Evolutionary conservation across 1,140 invertebrate genomes (phyloP), one percentile per base, ranked within the genome.

Genomic region (Andricus grossulariae): DNA sequence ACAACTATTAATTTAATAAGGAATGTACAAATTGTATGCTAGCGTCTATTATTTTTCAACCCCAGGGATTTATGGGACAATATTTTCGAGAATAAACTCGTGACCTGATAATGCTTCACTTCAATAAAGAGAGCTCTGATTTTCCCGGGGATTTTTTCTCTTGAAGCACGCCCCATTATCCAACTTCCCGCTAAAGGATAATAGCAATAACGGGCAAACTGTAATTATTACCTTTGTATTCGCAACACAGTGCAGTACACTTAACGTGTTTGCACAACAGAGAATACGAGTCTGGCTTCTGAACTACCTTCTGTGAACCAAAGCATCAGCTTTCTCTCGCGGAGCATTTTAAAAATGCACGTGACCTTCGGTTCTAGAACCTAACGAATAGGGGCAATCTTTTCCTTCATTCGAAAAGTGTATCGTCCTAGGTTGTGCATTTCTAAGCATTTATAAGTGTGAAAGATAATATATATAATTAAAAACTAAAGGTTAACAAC

Each of bases 271-370:
- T 16, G 50, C 39, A 25, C 19, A 49, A 49, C 2, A 19, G 49
- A 51, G 52, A 54, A 32, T 50, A 21, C 18, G 13, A 73, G 45
- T 51, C 72, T 32, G 18, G 50, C 51, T 73, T 18, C 18, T 25
- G 32, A 21, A 55, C 60, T 51, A 71, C 75, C 50, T 76, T 52
- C 73, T 32, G 54, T 39, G 57, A 77, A 80, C 80, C 80, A 80
- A 75, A 82, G 78, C 54, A 76, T 8, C 16, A 10, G 45, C 70
- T 80, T 74, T 82, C 13, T 55, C 60, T 72, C 52, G 18, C 12
- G 25, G 13, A 49, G 45, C 50, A 52, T 75, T 72, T 82, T 54
- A 80, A 82, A 82, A 75, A 82, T 82, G 72, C 78, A 82, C 51
- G 15, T 71, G 78, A 80, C 77, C 75, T 80, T 73, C 21, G 50